A percentile compares a stretch with the other conserved stretches of the same genome.
Evolutionary conservation across 2,797 vertebrate species (phyloP).

Genomic region (Emydoidea blandingii): DNA sequence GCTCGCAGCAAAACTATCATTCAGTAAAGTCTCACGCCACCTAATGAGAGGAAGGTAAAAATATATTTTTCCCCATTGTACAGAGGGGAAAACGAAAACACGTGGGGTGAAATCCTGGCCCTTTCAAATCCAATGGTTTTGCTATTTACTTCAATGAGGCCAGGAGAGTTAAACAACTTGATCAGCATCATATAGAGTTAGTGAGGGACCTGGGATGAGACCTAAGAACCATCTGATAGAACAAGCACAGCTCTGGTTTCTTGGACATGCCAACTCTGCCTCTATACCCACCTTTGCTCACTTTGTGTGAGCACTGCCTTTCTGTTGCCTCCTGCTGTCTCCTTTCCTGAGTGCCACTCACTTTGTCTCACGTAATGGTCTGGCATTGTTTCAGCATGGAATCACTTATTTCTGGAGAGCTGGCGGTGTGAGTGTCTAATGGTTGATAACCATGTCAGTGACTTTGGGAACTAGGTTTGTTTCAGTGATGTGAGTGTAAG

Average conservation of each 20-base stretch:
- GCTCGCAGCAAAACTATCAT: neutral
- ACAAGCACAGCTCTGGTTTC: too few species aligned
- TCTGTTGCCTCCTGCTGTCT: neutral
- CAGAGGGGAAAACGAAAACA: neutral
- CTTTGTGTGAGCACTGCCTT: neutral
- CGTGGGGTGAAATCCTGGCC: neutral
- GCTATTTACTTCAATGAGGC: neutral
- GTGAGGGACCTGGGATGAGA: neutral
- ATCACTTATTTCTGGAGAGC: neutral
- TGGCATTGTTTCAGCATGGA: neutral
- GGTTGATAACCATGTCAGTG: neutral
- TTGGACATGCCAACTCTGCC: too few species aligned
- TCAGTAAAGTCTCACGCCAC: fast-evolving
- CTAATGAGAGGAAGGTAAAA: neutral
- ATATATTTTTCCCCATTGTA: neutral
- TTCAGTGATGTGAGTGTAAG: neutral
- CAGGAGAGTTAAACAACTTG: too few species aligned
- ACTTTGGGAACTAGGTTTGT: neutral
- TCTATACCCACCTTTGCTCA: too few species aligned
- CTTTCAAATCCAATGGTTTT: neutral
- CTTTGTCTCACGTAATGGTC: neutral
- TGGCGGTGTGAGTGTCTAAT: neutral
- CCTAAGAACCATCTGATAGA: neutral
- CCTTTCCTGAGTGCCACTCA: neutral
- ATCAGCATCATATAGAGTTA: fast-evolving